Percentiles rank a stretch among this genome's conserved stretches.
Evolutionary conservation across 2,113 vertebrate species (phyloP).

Genomic region (Pongo abelii): DNA sequence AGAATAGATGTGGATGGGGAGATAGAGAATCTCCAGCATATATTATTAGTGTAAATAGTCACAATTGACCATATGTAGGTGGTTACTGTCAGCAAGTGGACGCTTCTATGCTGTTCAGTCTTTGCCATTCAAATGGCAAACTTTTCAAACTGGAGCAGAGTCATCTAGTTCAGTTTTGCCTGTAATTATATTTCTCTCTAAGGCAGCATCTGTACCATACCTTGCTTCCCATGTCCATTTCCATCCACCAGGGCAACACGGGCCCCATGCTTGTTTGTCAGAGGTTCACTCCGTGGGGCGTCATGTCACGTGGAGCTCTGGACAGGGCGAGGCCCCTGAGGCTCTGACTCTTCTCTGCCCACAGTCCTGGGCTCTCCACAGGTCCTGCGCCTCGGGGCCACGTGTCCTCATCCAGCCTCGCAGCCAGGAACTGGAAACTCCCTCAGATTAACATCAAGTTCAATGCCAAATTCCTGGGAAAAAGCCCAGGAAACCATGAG

Average conservation of each 20-base stretch:
- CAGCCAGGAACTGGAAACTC: neutral
- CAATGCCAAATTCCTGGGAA: neutral
- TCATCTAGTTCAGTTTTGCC: neutral
- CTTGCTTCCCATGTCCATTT: no score
- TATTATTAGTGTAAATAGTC: no score
- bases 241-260: neutral
- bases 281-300: neutral
- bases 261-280: no score
- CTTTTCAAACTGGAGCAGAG: neutral
- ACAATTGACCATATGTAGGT: rapidly evolving
- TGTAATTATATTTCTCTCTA: neutral
- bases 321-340: neutral
- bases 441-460: rapidly evolving
- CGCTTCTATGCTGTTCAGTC: neutral
- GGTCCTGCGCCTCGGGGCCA: neutral
- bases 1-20: neutral
- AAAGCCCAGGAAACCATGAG: neutral
- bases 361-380: no score
- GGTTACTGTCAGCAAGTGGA: no score
- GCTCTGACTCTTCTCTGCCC: neutral
- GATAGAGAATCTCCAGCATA: no score
- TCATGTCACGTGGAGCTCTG: neutral
- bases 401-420: neutral
- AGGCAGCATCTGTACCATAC: neutral
- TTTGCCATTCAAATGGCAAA: neutral